Evolutionary conservation across 92 coral and sea anemone species (phyloP), one percentile per base, ranked within the genome.

Genomic region (Virgularia gustaviana): DNA sequence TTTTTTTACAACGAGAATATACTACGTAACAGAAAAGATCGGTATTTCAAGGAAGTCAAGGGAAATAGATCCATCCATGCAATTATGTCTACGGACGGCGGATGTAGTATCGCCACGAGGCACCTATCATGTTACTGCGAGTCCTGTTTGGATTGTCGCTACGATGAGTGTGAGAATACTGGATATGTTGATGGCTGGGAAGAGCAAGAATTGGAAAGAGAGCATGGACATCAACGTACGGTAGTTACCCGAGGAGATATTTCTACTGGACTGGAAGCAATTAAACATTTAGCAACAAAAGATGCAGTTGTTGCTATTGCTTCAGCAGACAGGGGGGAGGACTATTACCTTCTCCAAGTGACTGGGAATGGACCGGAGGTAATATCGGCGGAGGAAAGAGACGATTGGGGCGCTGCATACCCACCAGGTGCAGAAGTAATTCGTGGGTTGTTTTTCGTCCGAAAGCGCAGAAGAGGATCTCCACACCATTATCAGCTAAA

Each of bases 321-420:
- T 75, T 56, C 72, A 15, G 72, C 72, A 24, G 72, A 75, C 57
- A 61, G 72, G 33, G 80, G 80, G 23, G 80, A 58, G 28, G 80
- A 75, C 15, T 62, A 75, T 53, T 77, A 66, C 38, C 58, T 77
- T 20, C 81, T 76, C 64, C 49, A 63, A 51, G 65, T 65, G 25
- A 65, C 72, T 42, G 47, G 72, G 12, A 37, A 65, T 6, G 55
- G 54, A 9, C 72, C 55, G 19, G 72, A 65, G 72, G 18, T 39
- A 29, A 19, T 65, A 30, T 15, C 28, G 35, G 30, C 35, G 6
- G 54, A 42, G 55, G 54, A 39, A 12, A 39, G 6, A 13, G 72
- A 65, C 45, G 44, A 57, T 30, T 57, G 65, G 65, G 72, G 72
- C n/a, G n/a, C 30, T 39, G 23, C 54, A 39, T 65, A 39, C 54